phyloP scores from a whole-genome alignment of 2,888 invertebrate species.

The Panzeria rudis region DNA sequence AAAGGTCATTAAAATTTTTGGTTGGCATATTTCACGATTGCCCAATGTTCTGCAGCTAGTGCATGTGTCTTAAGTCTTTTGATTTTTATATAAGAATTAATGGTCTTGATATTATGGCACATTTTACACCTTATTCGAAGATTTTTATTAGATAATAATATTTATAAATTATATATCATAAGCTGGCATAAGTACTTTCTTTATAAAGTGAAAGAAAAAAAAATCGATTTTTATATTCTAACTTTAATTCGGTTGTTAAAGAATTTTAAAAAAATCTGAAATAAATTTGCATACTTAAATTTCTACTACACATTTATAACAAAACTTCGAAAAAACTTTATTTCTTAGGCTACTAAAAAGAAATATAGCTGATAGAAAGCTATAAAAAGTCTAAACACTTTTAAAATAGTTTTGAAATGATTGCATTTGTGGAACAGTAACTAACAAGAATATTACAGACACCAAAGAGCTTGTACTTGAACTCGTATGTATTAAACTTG shows the following conservation, averaged over 20 bases:
- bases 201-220: not conserved
- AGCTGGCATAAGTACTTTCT: not conserved
- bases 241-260: not conserved
- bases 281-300: not conserved
- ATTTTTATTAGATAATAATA: not conserved
- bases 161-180: not conserved
- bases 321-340: no score
- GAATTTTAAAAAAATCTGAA: no score
- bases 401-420: no score
- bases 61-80: conserved; percentile 22
- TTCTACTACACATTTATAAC: no score
- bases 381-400: no score
- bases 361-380: no score
- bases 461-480: no score
- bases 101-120: not conserved
- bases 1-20: not conserved
- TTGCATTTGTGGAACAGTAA: no score
- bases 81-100: not conserved
- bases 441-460: no score
- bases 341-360: no score
- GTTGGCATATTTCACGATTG: not conserved
- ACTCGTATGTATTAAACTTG: no score
- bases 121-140: not conserved
- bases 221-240: not conserved
- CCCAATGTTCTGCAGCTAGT: not conserved